Percentiles rank a stretch among this genome's conserved stretches.
Evolutionary conservation across 2,113 vertebrate genomes (phyloP).

Genomic region (Thunnus thynnus): DNA sequence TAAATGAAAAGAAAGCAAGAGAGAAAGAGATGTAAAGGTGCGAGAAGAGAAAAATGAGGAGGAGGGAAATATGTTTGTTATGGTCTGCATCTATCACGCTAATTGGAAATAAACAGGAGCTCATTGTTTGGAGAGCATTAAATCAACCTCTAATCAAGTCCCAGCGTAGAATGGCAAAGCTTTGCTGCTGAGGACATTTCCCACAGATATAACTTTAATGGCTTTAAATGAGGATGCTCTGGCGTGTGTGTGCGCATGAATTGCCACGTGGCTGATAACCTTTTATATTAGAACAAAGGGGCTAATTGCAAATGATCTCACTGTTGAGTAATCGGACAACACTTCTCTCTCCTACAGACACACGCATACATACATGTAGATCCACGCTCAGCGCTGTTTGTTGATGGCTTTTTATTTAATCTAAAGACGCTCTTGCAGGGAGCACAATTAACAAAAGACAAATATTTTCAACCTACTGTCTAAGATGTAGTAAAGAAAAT

Average conservation of each 20-base stretch:
- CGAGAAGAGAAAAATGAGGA: neutral
- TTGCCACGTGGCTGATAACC: slow-evolving; percentile 49
- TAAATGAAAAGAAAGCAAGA: slow-evolving; percentile 35
- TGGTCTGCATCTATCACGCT: slow-evolving; percentile 76
- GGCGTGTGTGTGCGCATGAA: neutral
- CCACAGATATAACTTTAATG: slow-evolving; percentile 72
- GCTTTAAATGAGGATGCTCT: slow-evolving; percentile 56
- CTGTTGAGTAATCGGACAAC: slow-evolving; percentile 50
- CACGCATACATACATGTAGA: slow-evolving; percentile 29
- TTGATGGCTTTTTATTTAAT: slow-evolving; percentile 17
- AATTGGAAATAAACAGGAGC: slow-evolving; percentile 80
- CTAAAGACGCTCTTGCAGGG: slow-evolving; percentile 6
- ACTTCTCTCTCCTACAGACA: slow-evolving; percentile 9
- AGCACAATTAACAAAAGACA: slow-evolving; percentile 21
- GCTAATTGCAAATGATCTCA: slow-evolving; percentile 69
- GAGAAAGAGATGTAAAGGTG: slow-evolving; percentile 6
- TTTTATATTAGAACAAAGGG: slow-evolving; percentile 62
- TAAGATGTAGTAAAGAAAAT: neutral
- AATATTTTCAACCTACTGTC: neutral
- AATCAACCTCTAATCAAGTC: slow-evolving; percentile 80
- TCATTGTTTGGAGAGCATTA: slow-evolving; percentile 77
- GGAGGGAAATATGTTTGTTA: slow-evolving; percentile 57
- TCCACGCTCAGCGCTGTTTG: slow-evolving; percentile 4
- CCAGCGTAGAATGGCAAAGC: slow-evolving; percentile 38
- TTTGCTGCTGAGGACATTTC: slow-evolving; percentile 44